A percentile compares a stretch with the other conserved stretches of the same genome.
Evolutionary conservation across 2,113 vertebrate species (phyloP).

Genomic region (Vombatus ursinus): DNA sequence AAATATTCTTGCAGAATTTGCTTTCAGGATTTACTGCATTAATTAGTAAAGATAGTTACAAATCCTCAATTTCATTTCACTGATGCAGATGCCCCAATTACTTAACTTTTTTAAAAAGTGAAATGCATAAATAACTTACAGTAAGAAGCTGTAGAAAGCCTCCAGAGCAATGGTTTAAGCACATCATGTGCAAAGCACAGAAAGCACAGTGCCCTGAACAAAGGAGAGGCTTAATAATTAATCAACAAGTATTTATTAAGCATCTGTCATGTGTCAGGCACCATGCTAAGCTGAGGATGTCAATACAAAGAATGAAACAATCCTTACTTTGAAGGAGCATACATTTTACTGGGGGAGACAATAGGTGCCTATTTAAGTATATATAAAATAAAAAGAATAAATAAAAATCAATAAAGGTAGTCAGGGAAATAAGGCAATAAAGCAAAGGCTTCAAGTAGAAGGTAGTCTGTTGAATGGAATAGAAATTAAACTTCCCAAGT

Average conservation of each 20-base stretch:
- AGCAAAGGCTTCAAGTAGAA: neutral
- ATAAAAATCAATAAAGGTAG: neutral
- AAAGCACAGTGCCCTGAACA: neutral
- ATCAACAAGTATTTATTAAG: neutral
- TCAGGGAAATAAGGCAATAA: neutral
- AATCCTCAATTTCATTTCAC: neutral
- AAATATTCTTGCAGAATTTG: slow-evolving; percentile 8
- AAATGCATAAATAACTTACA: neutral
- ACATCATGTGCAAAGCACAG: neutral
- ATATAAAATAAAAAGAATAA: neutral
- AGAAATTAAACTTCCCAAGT: neutral
- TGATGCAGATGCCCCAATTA: neutral
- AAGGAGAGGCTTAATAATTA: neutral
- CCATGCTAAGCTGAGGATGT: neutral
- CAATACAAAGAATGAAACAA: neutral
- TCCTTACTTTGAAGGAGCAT: neutral
- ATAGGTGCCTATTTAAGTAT: neutral
- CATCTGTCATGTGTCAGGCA: neutral
- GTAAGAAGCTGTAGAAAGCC: neutral
- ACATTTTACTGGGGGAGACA: neutral
- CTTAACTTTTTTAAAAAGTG: slow-evolving; percentile 7
- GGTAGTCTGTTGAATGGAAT: neutral
- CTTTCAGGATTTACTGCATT: neutral
- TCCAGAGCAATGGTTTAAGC: neutral
- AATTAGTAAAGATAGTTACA: slow-evolving; percentile 8